Percentiles rank a stretch among this genome's conserved stretches.
phyloP scores from a whole-genome alignment of 92 coral and sea anemone genomes.

The Palythoa caribaeorum region DNA sequence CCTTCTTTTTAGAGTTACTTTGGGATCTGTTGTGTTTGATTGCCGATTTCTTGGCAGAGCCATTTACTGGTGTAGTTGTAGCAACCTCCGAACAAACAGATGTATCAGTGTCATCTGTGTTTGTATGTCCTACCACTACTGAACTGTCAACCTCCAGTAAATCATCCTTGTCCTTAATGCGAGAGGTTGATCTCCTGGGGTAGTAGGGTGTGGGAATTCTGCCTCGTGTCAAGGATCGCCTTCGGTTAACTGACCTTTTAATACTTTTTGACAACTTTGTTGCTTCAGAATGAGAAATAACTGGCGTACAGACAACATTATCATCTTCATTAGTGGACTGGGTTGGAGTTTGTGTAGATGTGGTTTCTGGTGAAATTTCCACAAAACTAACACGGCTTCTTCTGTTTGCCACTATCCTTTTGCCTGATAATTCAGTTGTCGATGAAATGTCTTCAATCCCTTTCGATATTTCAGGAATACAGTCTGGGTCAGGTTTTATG shows the following conservation, averaged over 20 bases:
- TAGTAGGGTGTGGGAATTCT: constrained; percentile 53
- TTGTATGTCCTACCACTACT: background rate
- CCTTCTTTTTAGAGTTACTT: constrained; percentile 7
- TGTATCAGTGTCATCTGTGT: background rate
- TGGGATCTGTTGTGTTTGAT: background rate
- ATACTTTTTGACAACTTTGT: background rate
- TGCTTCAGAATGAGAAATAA: background rate
- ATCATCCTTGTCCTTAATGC: constrained; percentile 17
- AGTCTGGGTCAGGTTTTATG: constrained; percentile 27
- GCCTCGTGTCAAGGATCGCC: constrained; percentile 43
- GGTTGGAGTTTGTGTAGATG: background rate
- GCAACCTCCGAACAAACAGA: background rate
- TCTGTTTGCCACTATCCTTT: background rate
- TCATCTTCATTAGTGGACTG: background rate
- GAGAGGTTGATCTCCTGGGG: constrained; percentile 14
- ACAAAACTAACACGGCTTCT: constrained; percentile 36
- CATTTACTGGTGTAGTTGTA: background rate
- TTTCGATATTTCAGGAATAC: background rate
- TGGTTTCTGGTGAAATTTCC: constrained; percentile 1
- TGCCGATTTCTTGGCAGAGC: background rate
- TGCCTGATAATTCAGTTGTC: background rate
- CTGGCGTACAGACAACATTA: constrained; percentile 1
- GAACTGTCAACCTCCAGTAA: constrained; percentile 18
- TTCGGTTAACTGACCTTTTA: constrained; percentile 31
- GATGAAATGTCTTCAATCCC: background rate